Percentiles rank a stretch among this genome's conserved stretches.
Conservation (phyloP, 2,797 vertebrate species). For the Microcaecilia unicolor region DNA sequence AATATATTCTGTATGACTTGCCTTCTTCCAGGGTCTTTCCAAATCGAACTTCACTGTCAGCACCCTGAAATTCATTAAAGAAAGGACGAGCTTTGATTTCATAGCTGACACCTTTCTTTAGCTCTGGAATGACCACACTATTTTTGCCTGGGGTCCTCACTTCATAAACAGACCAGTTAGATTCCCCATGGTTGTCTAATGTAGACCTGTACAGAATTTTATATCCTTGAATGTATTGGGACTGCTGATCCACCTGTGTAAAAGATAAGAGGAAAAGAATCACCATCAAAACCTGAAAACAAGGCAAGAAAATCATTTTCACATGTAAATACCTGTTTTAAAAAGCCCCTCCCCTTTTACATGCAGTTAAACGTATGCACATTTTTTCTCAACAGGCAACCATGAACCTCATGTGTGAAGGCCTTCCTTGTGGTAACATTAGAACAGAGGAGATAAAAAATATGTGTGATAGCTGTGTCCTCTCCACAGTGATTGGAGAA, state of each 20-base stretch:
- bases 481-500: too few relatives aligned
- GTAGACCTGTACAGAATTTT: slow-evolving; percentile 87
- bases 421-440: too few relatives aligned
- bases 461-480: too few relatives aligned
- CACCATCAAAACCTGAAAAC: too few relatives aligned
- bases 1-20: slow-evolving; percentile 42
- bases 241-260: slow-evolving; percentile 88
- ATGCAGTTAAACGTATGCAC: too few relatives aligned
- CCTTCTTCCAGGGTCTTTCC: slow-evolving; percentile 95
- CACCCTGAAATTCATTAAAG: slow-evolving; percentile 97
- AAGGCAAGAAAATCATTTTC: too few relatives aligned
- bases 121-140: slow-evolving; percentile 76
- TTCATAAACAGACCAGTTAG: slow-evolving; percentile 88
- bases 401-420: too few relatives aligned
- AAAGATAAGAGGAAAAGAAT: too few relatives aligned
- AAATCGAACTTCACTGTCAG: slow-evolving; percentile 94
- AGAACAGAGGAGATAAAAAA: too few relatives aligned
- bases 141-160: slow-evolving; percentile 85
- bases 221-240: slow-evolving; percentile 93
- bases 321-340: too few relatives aligned
- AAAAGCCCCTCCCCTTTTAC: too few relatives aligned
- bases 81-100: slow-evolving; percentile 95
- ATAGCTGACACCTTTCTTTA: slow-evolving; percentile 87
- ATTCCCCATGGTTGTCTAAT: slow-evolving; percentile 55
- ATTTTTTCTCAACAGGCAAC: too few relatives aligned